Conservation (phyloP, 2,113 vertebrate species). For the Microcebus tavaratra region DNA sequence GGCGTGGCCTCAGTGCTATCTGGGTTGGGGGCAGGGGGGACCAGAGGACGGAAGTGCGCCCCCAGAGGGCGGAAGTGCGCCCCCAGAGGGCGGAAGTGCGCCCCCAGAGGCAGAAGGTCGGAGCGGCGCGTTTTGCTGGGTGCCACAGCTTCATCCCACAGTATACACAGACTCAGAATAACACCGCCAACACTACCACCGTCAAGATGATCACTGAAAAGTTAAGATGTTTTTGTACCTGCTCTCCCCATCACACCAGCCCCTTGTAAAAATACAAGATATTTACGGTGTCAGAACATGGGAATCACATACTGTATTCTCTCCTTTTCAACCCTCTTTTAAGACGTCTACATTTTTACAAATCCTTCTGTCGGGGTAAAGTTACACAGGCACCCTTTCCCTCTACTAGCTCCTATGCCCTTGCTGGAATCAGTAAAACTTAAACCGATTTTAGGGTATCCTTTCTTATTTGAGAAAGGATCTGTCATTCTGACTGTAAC, state of each 20-base stretch:
- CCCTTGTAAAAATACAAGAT: neutral
- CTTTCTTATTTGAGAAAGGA: conserved; percentile 23
- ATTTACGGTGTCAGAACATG: neutral
- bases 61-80: neutral
- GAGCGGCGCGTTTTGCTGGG: neutral
- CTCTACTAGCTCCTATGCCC: neutral
- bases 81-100: neutral
- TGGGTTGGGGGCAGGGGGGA: rapidly evolving
- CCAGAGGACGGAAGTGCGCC: neutral
- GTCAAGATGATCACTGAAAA: neutral
- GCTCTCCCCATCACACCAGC: neutral
- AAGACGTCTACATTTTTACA: neutral
- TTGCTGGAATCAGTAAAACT: neutral
- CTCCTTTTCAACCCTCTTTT: neutral
- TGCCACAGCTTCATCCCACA: neutral
- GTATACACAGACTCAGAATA: neutral
- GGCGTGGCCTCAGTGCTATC: neutral
- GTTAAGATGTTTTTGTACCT: neutral
- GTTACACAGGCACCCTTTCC: neutral
- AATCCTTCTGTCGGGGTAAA: conserved; percentile 19
- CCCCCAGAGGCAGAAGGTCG: neutral
- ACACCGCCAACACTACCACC: neutral
- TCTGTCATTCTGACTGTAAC: neutral
- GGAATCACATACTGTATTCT: neutral
- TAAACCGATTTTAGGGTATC: neutral